Evolutionary conservation across 2,888 invertebrate species (phyloP), one percentile per base, ranked within the genome.

Genomic region (Cephus nigrinus): DNA sequence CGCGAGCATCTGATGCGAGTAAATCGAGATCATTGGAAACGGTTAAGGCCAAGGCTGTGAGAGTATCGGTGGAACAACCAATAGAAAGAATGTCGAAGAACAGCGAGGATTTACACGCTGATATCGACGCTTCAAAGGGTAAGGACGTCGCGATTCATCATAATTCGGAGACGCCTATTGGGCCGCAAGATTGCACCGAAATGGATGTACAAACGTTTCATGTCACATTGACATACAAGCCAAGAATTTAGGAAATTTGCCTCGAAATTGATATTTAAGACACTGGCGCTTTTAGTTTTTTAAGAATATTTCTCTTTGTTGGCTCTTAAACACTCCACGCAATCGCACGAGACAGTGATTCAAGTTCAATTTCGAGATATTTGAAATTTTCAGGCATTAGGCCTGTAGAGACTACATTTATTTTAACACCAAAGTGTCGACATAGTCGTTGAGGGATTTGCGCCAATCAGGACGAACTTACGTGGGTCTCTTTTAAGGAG

Each of bases 201-300:
- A 92, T 92, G 86, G 92, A 93, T 85, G 91, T 92, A 81, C 92
- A 92, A 85, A 92, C 92, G 68, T 92, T 92, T 86, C 93, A 93
- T 82, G 92, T 92, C 74, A 93, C 93, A 71, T 88, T 93, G 76
- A 92, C 93, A 33, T 93, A 93, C 85, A 93, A 93, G 84, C 93
- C 93, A 76, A 89, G 93, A 82, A 93, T 93, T 85, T 93, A 91
- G 83, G 82, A 76, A 34, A 78, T 76, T 75, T 74, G 75, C 34
- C 15, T 71, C 33, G 71, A 71, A 71, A 71, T 71, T 71, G 31
- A 71, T 71, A 71, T 71, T 33, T 55, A 55, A 55, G 2, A 9
- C 23, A 55, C 55, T 55, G 55, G 23, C 23, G 23, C 5, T 23
- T 23, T 55, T 55, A 55, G 23, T 55, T 55, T 55, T 55, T 55